Conservation (phyloP, 1,140 invertebrate genomes). For the Drosophila athabasca region DNA sequence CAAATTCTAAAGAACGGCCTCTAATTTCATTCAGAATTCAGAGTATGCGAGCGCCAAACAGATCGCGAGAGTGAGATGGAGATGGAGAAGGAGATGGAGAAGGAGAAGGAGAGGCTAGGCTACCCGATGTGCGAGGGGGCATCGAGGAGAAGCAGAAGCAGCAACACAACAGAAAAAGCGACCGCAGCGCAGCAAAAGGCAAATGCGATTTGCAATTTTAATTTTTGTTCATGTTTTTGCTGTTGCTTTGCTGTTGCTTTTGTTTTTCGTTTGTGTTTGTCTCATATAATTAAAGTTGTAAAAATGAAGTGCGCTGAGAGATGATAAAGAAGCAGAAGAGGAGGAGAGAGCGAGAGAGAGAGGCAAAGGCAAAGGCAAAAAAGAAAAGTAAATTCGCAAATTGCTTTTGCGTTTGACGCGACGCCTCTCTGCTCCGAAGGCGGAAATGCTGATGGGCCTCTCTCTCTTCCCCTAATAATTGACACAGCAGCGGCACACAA, state of each 20-base stretch:
- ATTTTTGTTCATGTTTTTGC: conserved; percentile 47
- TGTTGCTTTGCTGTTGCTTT: conserved; percentile 15
- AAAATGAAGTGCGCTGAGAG: conserved; percentile 52
- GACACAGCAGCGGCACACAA: conserved; percentile 26
- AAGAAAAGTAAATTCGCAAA: conserved; percentile 46
- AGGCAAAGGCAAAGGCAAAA: background rate
- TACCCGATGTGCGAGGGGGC: too few species aligned
- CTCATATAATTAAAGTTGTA: conserved; percentile 74
- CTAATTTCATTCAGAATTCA: too few species aligned
- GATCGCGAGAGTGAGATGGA: background rate
- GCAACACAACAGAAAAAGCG: conserved; percentile 10
- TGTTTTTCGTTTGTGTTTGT: conserved; percentile 16
- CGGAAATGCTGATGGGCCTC: conserved; percentile 56
- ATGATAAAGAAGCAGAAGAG: conserved; percentile 22
- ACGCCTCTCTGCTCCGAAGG: conserved; percentile 52
- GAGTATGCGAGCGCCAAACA: background rate
- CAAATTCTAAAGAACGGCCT: background rate
- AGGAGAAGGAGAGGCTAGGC: background rate
- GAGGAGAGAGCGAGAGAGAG: background rate
- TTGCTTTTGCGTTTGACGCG: conserved; percentile 51
- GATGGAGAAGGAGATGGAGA: background rate
- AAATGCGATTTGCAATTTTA: conserved; percentile 74
- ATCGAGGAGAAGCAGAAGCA: conserved; percentile 4
- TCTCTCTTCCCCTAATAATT: conserved; percentile 32
- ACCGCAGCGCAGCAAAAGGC: conserved; percentile 33